Conservation (phyloP, 2,113 vertebrate genomes). For the Takifugu flavidus region DNA sequence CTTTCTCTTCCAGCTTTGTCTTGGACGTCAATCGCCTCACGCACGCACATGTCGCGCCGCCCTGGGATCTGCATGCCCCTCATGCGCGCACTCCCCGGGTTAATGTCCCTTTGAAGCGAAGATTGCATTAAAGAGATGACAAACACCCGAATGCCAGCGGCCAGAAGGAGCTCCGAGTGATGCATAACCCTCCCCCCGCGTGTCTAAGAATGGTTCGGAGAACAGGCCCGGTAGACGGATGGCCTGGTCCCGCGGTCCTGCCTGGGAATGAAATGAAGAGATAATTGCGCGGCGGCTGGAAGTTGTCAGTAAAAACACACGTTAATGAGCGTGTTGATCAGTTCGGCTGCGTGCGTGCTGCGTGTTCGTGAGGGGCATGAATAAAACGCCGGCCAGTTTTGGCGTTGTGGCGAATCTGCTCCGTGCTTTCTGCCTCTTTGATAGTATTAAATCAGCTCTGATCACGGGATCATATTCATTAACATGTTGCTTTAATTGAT, state of each 20-base stretch:
- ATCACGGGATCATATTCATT: constrained; percentile 55
- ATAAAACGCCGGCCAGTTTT: constrained; percentile 48
- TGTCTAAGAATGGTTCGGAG: constrained; percentile 50
- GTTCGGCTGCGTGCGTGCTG: constrained; percentile 65
- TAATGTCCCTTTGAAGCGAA: constrained; percentile 27
- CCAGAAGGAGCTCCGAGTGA: constrained; percentile 44
- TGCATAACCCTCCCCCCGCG: constrained; percentile 38
- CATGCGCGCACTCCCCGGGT: constrained; percentile 11
- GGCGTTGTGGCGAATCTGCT: constrained; percentile 1
- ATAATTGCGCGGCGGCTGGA: constrained; percentile 67
- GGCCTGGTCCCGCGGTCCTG: constrained; percentile 65
- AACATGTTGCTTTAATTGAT: constrained; percentile 62
- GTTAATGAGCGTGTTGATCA: constrained; percentile 76
- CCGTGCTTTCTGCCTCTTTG: neutral
- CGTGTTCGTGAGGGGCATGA: constrained; percentile 66
- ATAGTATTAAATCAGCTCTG: neutral
- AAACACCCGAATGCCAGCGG: constrained; percentile 30
- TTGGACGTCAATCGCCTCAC: neutral
- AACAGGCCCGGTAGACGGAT: constrained; percentile 60
- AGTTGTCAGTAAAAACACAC: constrained; percentile 69
- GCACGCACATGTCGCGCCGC: neutral
- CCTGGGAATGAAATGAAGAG: constrained; percentile 69
- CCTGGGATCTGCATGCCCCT: constrained; percentile 30
- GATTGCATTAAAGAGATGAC: constrained; percentile 59
- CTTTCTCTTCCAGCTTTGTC: neutral